Percentiles rank a stretch among this genome's conserved stretches.
Evolutionary conservation across 1,140 invertebrate genomes (phyloP).

Genomic region (Aphelenchoides avenae): DNA sequence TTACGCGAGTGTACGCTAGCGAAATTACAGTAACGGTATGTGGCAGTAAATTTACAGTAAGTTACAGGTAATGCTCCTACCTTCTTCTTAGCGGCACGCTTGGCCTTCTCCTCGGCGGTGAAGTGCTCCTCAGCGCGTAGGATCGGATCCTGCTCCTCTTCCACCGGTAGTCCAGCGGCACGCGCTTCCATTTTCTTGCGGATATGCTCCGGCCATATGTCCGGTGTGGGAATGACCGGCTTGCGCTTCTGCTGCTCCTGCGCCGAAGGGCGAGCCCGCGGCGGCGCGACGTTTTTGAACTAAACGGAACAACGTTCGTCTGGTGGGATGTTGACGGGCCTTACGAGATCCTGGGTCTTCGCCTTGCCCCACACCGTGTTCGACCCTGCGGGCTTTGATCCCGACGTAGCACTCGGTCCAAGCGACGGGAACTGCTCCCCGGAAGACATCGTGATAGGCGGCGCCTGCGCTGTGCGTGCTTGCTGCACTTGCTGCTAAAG

Average conservation of each 20-base stretch:
- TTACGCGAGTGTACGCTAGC: too few species aligned
- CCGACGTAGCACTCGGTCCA: background rate
- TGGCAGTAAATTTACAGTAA: background rate
- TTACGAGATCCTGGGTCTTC: conserved; percentile 12
- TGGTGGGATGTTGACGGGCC: background rate
- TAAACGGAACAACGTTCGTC: background rate
- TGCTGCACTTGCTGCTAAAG: conserved; percentile 1
- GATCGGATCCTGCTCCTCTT: conserved; percentile 4
- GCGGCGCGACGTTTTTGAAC: background rate
- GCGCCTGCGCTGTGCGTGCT: background rate
- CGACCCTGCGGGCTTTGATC: background rate
- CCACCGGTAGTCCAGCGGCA: conserved; percentile 23
- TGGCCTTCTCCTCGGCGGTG: conserved; percentile 24
- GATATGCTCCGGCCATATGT: conserved; percentile 35
- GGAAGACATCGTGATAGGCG: conserved; percentile 19
- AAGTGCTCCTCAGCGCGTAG: background rate
- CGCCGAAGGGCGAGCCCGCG: background rate
- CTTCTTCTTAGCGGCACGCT: conserved; percentile 39
- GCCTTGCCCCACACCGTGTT: conserved; percentile 14
- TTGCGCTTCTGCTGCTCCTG: conserved; percentile 19
- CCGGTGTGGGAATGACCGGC: conserved; percentile 27
- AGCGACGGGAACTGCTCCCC: conserved; percentile 27
- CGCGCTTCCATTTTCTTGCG: conserved; percentile 25
- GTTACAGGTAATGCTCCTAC: conserved; percentile 1
- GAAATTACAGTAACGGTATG: background rate